Conservation (phyloP, 2,113 vertebrate species). For the Petrocephalus microphthalmus region DNA sequence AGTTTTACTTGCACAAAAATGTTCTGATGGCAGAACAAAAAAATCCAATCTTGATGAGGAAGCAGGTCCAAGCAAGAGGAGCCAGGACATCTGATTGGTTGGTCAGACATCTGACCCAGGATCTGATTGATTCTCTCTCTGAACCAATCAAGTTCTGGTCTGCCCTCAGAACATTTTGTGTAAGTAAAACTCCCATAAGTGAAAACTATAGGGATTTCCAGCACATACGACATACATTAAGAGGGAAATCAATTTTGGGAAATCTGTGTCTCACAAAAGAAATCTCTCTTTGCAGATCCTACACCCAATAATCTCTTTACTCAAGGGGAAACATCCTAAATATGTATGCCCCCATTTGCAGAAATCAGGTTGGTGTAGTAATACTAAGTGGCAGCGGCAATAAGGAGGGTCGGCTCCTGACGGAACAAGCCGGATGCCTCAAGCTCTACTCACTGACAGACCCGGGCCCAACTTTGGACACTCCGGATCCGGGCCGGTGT, state of each 20-base stretch:
- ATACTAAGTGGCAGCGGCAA: not conserved
- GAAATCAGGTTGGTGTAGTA: not conserved
- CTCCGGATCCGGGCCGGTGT: conserved; percentile 42
- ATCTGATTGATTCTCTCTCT: no score
- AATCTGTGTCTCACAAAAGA: not conserved
- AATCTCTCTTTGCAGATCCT: not conserved
- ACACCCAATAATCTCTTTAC: not conserved
- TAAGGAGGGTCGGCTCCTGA: not conserved
- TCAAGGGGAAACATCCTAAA: not conserved
- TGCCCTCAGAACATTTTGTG: no score
- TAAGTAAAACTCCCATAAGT: not conserved
- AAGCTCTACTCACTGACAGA: conserved; percentile 53
- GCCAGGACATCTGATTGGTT: no score
- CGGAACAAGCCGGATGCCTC: not conserved
- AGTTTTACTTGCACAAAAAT: no score
- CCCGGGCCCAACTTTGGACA: conserved; percentile 66
- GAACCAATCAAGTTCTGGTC: no score
- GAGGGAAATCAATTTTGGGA: not conserved
- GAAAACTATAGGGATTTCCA: not conserved
- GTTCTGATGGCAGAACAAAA: no score
- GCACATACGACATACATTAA: not conserved
- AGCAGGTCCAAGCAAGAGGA: no score
- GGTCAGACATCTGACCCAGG: no score
- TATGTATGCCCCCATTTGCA: not conserved
- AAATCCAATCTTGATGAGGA: no score